phyloP scores from a whole-genome alignment of 37 sponge, comb jelly and placozoan species.

The Crambe crambe region DNA sequence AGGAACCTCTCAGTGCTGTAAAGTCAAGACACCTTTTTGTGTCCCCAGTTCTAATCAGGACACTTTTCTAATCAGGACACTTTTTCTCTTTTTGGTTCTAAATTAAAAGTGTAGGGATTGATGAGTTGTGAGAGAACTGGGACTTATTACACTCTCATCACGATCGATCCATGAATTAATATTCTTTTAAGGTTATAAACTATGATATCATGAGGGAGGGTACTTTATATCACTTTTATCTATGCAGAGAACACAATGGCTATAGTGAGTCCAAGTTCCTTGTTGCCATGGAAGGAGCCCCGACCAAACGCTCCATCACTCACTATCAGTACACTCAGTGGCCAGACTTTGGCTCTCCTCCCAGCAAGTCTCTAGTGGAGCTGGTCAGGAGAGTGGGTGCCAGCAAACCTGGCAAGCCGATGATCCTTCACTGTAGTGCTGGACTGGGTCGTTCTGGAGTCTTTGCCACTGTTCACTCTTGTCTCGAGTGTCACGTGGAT shows the following conservation, averaged over 20 bases:
- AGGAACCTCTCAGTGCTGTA: too few relatives aligned
- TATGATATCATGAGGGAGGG: conserved; percentile 2
- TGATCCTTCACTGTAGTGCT: conserved; percentile 64
- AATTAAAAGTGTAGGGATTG: too few relatives aligned
- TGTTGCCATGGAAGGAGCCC: conserved; percentile 1
- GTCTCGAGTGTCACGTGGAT: conserved; percentile 29
- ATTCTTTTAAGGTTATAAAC: too few relatives aligned
- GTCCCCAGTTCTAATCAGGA: too few relatives aligned
- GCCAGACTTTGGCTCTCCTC: conserved; percentile 73
- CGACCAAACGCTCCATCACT: conserved; percentile 30
- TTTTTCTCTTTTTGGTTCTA: too few relatives aligned
- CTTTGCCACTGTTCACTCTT: conserved; percentile 36
- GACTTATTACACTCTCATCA: neutral
- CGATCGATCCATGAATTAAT: too few relatives aligned
- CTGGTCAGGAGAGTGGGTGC: conserved; percentile 16
- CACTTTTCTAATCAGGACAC: too few relatives aligned
- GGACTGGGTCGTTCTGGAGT: conserved; percentile 67
- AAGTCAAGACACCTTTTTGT: too few relatives aligned
- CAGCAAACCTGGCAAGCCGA: conserved; percentile 18
- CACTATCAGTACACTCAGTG: conserved; percentile 71
- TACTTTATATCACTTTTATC: neutral
- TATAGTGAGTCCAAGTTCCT: conserved; percentile 21
- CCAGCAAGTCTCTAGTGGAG: conserved; percentile 29
- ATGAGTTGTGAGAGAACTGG: too few relatives aligned
- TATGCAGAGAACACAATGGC: conserved; percentile 28